Conservation (phyloP, 30 jellyfish, hydroid and myxozoan genomes). For the Turritopsis rubra region DNA sequence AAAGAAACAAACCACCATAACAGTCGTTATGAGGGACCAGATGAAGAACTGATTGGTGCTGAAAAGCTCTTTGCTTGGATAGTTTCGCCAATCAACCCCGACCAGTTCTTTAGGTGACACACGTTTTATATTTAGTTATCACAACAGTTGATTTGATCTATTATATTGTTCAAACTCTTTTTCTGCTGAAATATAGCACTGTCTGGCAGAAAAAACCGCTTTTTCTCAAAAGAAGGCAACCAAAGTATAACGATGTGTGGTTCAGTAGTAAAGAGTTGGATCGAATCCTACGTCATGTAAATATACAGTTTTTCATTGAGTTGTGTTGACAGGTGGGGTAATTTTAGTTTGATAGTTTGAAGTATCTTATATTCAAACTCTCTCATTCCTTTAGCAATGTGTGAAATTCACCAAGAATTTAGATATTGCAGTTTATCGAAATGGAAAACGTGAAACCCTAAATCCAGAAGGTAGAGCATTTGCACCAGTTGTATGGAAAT, state of each 20-base stretch:
- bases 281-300: conserved; percentile 58
- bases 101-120: conserved; percentile 55
- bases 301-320: background rate
- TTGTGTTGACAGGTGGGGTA: background rate
- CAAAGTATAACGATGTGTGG: conserved; percentile 60
- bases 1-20: background rate
- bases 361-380: background rate
- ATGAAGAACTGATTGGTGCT: background rate
- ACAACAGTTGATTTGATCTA: background rate
- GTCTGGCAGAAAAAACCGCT: conserved; percentile 93
- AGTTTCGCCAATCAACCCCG: conserved; percentile 47
- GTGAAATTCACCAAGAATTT: conserved; percentile 58
- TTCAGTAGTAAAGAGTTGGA: conserved; percentile 84
- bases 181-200: conserved; percentile 32
- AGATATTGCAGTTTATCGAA: conserved; percentile 57
- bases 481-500: conserved; percentile 78
- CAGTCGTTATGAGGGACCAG: background rate
- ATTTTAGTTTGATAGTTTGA: background rate
- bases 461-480: conserved; percentile 85
- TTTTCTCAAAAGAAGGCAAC: conserved; percentile 64
- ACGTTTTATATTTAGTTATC: background rate
- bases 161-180: background rate
- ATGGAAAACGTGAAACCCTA: conserved; percentile 71
- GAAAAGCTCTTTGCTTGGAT: conserved; percentile 61
- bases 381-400: conserved; percentile 25